Evolutionary conservation across 2,888 invertebrate genomes (phyloP).

Genomic region (Dugesia japonica): DNA sequence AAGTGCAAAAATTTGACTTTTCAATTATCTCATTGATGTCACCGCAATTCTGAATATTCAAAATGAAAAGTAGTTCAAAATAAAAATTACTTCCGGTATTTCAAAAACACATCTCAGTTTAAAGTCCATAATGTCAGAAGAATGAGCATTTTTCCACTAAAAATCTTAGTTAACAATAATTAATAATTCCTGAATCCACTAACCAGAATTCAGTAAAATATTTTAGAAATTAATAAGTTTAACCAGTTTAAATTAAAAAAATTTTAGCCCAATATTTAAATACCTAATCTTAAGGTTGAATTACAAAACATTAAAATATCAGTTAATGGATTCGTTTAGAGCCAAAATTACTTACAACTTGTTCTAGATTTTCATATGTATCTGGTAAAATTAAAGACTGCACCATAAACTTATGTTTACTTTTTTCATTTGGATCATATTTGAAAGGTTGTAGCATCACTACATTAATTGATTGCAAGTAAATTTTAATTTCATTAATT

Average conservation of each 20-base stretch:
- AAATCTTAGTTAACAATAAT: neutral
- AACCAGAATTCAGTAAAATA: no score
- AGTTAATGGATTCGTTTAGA: no score
- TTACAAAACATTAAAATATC: no score
- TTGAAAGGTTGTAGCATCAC: constrained; percentile 89
- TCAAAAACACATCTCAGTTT: constrained; percentile 91
- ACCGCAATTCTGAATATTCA: neutral
- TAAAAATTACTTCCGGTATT: constrained; percentile 53
- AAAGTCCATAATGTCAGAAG: constrained; percentile 74
- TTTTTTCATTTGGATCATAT: constrained; percentile 77
- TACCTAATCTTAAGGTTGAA: no score
- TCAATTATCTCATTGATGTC: neutral
- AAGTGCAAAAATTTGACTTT: neutral
- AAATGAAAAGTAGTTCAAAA: no score
- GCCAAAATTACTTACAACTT: constrained; percentile 49
- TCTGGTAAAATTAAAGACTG: constrained; percentile 67
- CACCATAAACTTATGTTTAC: constrained; percentile 99
- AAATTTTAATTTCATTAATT: neutral
- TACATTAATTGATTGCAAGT: constrained; percentile 47
- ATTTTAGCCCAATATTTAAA: no score
- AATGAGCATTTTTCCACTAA: constrained; percentile 69
- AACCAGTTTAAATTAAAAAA: no score
- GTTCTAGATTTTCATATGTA: constrained; percentile 61
- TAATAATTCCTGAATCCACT: no score
- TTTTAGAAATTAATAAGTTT: no score